Evolutionary conservation across 1,140 invertebrate species (phyloP), one percentile per base, ranked within the genome.

Genomic region (Cydia fagiglandana): DNA sequence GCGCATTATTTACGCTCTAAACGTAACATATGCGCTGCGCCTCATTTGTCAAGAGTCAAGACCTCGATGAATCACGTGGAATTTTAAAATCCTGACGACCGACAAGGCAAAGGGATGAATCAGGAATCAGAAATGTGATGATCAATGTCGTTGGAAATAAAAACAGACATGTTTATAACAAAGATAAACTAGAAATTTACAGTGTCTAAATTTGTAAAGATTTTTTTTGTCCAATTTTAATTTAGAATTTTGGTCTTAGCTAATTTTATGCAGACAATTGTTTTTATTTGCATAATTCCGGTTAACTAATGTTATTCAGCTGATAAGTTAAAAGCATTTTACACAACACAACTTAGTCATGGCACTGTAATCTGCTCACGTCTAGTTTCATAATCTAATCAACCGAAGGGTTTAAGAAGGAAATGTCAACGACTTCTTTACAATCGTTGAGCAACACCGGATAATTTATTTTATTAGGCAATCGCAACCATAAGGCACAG

Each of bases 91-190:
- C 78, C 47, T 83, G 73, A 81, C 81, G 78, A 80, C 79, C 77
- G 24, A 78, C 79, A 84, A 80, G 76, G 75, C 77, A 75, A 84
- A 73, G 75, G 77, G 74, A 68, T 85, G 83, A 85, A 79, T 83
- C 82, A 83, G 75, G 76, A 24, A 10, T 68, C 6, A 64, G 56
- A 73, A 68, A 76, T 78, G 77, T 45, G n/a, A 28, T 61, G 20
- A 15, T 75, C 68, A 75, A 77, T 79, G 78, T 79, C 76, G 28
- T 68, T 75, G 68, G n/a, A 77, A 73, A 73, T 47, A 10, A 70
- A 68, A 61, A 61, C 56, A 61, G 7, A 61, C 56, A 6, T 61
- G 1, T 24, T 61, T 24, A 10, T 24, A 24, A 24, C 6, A n/a
- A 61, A 61, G 56, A 61, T 61, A 61, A 61, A 61, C 5, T 61